Evolutionary conservation across 64 coral and sea anemone genomes (phyloP), one percentile per base, ranked within the genome.

Genomic region (Trachythela sp.): DNA sequence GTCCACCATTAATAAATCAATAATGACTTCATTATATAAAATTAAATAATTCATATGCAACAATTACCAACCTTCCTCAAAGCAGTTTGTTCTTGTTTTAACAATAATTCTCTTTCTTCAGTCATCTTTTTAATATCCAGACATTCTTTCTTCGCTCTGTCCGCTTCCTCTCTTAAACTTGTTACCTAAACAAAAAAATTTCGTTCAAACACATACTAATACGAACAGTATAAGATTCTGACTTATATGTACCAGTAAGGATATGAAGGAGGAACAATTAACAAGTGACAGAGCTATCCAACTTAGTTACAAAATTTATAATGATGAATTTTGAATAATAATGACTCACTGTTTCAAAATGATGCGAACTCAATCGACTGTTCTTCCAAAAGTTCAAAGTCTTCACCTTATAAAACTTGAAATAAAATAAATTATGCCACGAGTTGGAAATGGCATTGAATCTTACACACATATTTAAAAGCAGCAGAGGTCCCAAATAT

Each of bases 371-470:
- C 27, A 98, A 72, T 15, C 95, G 93, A 2, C 93, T 94, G 49
- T 90, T 94, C 86, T 98, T 94, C 95, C 95, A 98, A 36, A 93
- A 94, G 54, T 98, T 94, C 95, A 98, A 93, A 37, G 95, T 98
- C 83, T 93, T 98, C 89, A 94, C 94, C 86, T 99, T 99, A 13
- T 94, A 70, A 42, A 99, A 99, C 95, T 99, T 40, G 13, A 77
- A 39, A 34, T 22, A 48, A 22, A 64, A 52, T 0, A 8, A 11
- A 64, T 27, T n/a, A 64, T n/a, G 18, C 22, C 22, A 59, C 15
- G 42, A 22, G 54, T n/a, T 59, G 22, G 13, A 52, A 52, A n/a
- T n/a, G n/a, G n/a, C n/a, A n/a, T n/a, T n/a, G n/a, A n/a, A n/a
- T n/a, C n/a, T n/a, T n/a, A n/a, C n/a, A n/a, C n/a, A n/a, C n/a